A percentile compares a stretch with the other conserved stretches of the same genome.
phyloP scores from a whole-genome alignment of 2,797 vertebrate species.

The Eurystomus glaucurus region DNA sequence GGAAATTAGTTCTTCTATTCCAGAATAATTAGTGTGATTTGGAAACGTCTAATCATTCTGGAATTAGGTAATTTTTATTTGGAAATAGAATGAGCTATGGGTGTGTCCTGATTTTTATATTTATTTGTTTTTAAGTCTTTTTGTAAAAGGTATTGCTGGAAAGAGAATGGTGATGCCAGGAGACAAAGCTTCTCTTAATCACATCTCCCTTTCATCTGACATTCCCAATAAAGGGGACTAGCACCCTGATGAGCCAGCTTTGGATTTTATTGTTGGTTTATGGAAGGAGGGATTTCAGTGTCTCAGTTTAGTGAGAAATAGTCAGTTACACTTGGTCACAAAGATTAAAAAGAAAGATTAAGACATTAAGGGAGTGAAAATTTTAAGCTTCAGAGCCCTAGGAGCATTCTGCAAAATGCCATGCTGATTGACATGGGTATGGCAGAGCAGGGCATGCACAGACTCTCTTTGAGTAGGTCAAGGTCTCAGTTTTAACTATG shows the following conservation, averaged over 20 bases:
- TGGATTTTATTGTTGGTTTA: neutral
- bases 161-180: conserved; percentile 19
- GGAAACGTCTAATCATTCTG: conserved; percentile 42
- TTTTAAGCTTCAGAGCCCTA: neutral
- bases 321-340: conserved; percentile 9
- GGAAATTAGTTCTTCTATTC: conserved; percentile 48
- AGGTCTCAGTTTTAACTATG: neutral
- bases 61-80: conserved; percentile 46
- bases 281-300: conserved; percentile 1
- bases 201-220: conserved; percentile 29
- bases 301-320: neutral
- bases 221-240: neutral
- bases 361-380: conserved; percentile 2
- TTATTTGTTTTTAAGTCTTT: conserved; percentile 6
- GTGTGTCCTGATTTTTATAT: neutral
- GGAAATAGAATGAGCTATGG: conserved; percentile 9
- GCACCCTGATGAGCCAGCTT: conserved; percentile 3
- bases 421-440: neutral
- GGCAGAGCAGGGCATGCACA: neutral
- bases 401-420: neutral
- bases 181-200: conserved; percentile 33
- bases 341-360: conserved; percentile 32
- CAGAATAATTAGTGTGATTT: conserved; percentile 63
- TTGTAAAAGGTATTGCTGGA: conserved; percentile 34
- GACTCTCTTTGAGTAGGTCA: neutral